Conservation (phyloP, 1,140 invertebrate species). For the Charaxes varanes region DNA sequence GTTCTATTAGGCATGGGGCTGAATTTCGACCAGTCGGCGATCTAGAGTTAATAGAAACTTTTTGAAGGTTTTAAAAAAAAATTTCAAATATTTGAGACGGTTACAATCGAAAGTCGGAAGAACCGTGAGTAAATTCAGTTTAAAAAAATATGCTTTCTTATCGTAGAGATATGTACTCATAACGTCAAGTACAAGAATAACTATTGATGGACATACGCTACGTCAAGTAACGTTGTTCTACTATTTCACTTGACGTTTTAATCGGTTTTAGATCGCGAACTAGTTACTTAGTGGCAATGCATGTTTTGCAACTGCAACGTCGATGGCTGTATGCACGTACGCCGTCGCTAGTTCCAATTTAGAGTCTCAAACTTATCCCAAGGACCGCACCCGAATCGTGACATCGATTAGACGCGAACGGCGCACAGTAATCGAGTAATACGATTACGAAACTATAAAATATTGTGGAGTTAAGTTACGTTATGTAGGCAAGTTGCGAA, state of each 20-base stretch:
- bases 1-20: too few species aligned
- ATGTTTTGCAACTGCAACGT: neutral
- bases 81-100: too few species aligned
- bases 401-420: conserved; percentile 56
- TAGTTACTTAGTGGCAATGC: too few species aligned
- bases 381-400: conserved; percentile 45
- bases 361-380: conserved; percentile 4
- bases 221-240: conserved; percentile 4
- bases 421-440: conserved; percentile 57
- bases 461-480: conserved; percentile 67
- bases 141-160: too few species aligned
- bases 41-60: too few species aligned
- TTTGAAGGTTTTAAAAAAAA: too few species aligned
- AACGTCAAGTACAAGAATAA: too few species aligned
- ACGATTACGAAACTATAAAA: conserved; percentile 68
- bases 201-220: too few species aligned
- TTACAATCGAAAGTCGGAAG: too few species aligned
- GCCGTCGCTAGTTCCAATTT: conserved; percentile 3
- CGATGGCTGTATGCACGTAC: conserved; percentile 2
- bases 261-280: conserved; percentile 1
- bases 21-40: too few species aligned
- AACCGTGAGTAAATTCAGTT: too few species aligned
- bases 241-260: conserved; percentile 4
- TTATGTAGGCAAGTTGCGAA: conserved; percentile 54
- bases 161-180: too few species aligned